Base-by-base conservation (phyloP, 2,888 invertebrate species). In the Agriopis marginaria region DNA sequence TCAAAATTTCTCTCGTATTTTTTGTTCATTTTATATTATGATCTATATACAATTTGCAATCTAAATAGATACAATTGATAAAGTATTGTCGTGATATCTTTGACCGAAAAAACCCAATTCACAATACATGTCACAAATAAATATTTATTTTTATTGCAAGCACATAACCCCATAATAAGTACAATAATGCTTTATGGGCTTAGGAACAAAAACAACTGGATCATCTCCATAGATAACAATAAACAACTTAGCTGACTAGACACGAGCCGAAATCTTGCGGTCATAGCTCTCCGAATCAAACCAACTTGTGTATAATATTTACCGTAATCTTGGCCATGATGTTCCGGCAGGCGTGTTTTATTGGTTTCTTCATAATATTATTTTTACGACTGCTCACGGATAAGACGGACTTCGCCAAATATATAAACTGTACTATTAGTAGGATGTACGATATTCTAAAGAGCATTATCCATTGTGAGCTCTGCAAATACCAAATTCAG, bases 281-380 rank as follows among this genome's bases (percentile, higher is more conserved):
- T 62, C 51, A 45, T 53, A 49, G 60, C 60, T 60, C 60, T 60
- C 60, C 9, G n/a, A 49, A n/a, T 10, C 10, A 32, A 17, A 58
- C 56, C 47, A 12, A 40, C 55, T 55, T 12, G 23, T 56, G 51
- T 59, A 56, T 65, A 65, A 59, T 58, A 60, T 68, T 63, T 47
- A 47, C 64, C 64, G 68, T 68, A 63, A 63, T 64, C 54, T 60
- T 66, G 60, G 45, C 66, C 65, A 39, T 51, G 66, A 66, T 53
- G 47, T 66, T 66, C 62, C 70, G 70, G 39, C 70, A 70, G 62
- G 63, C 70, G 62, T 47, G 49, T 66, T 73, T 70, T 69, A 71
- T 73, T 67, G 65, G 67, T 59, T 39, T 61, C 56, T 53, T 49
- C 51, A 55, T 66, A 70, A 68, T 58, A 71, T 67, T 63, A 63